Conservation (phyloP, 2,113 vertebrate genomes). For the Prochilodus magdalenae region DNA sequence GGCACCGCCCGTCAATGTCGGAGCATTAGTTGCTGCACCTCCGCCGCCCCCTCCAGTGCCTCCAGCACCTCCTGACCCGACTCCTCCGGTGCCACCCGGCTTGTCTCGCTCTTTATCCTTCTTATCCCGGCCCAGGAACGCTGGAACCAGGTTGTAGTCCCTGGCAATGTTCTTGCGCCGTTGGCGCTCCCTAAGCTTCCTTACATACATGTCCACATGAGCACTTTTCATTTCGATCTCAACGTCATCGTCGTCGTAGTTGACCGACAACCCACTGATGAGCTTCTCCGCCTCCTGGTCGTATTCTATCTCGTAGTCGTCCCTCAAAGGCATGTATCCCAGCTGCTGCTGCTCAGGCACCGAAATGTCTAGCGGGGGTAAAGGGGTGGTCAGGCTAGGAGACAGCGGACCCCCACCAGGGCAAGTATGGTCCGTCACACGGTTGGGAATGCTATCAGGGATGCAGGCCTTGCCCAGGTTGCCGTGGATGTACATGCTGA, state of each 20-base stretch:
- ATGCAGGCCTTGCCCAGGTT: conserved; percentile 98
- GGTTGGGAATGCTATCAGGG: conserved; percentile 94
- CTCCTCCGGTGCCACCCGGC: conserved; percentile 36
- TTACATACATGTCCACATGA: conserved; percentile 98
- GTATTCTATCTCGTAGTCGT: conserved; percentile 97
- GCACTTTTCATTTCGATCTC: conserved; percentile 96
- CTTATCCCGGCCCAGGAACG: conserved; percentile 90
- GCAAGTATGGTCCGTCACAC: conserved; percentile 97
- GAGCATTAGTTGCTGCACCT: conserved; percentile 31
- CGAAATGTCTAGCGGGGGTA: conserved; percentile 89
- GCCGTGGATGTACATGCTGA: conserved; percentile 98
- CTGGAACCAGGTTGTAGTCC: conserved; percentile 92
- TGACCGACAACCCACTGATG: conserved; percentile 94
- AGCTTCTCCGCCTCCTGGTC: conserved; percentile 96
- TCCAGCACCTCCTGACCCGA: conserved; percentile 16
- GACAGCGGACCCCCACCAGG: conserved; percentile 91
- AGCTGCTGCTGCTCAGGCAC: conserved; percentile 95
- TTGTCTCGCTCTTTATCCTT: conserved; percentile 88
- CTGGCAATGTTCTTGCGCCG: conserved; percentile 94
- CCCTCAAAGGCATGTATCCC: conserved; percentile 96
- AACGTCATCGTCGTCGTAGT: conserved; percentile 96
- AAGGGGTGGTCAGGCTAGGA: conserved; percentile 91
- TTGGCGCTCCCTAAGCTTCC: conserved; percentile 91
- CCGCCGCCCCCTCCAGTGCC: conserved; percentile 4
- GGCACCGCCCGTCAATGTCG: conserved; percentile 13